phyloP scores from a whole-genome alignment of 2,113 vertebrate species.

The Phaethon lepturus region DNA sequence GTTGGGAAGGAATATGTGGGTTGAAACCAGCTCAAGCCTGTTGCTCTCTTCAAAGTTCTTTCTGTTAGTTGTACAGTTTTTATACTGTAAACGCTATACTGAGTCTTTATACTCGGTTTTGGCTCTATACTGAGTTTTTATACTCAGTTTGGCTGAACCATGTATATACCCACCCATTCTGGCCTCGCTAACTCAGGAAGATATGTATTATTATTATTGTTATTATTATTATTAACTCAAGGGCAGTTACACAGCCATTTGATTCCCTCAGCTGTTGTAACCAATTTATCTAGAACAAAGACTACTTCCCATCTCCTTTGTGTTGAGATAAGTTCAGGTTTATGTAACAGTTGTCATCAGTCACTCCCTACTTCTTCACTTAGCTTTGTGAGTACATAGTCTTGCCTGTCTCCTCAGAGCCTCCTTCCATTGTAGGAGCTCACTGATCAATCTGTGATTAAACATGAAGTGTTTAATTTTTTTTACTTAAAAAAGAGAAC shows the following conservation, averaged over 20 bases:
- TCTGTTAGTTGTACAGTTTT: background rate
- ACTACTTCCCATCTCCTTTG: background rate
- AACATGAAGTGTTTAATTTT: background rate
- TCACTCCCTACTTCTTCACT: background rate
- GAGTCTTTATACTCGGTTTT: background rate
- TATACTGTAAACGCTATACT: background rate
- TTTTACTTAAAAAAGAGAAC: background rate
- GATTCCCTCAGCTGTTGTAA: background rate
- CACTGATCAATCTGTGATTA: background rate
- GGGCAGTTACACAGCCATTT: background rate
- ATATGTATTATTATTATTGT: background rate
- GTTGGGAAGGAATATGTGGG: background rate
- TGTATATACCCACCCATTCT: background rate
- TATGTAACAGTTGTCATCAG: background rate
- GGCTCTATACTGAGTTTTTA: background rate
- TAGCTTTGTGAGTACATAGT: background rate
- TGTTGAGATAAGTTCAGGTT: background rate
- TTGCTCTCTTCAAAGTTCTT: background rate
- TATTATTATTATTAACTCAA: background rate
- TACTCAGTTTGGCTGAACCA: background rate
- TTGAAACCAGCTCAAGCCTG: background rate
- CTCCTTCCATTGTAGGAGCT: background rate
- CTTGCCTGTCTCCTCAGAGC: background rate
- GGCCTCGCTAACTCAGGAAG: background rate
- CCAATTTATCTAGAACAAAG: conserved; percentile 1